Conservation (phyloP, 2,113 vertebrate species). For the Taxidea taxus region DNA sequence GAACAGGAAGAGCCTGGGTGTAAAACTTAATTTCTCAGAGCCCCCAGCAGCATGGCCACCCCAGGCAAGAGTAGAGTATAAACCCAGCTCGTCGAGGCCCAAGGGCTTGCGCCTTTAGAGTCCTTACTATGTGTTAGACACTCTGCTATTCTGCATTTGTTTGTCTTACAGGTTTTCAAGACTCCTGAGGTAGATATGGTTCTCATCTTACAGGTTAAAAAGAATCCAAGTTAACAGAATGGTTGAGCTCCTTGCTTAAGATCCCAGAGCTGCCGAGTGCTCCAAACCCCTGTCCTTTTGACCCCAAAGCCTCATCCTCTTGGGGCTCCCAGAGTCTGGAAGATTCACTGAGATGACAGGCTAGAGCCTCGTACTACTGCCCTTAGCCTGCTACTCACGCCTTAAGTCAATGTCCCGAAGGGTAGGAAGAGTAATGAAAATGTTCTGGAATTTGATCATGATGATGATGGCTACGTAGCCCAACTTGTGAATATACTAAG, state of each 20-base stretch:
- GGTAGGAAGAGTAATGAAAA: not conserved
- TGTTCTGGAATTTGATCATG: not conserved
- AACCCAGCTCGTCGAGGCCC: not conserved
- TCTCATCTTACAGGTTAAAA: not conserved
- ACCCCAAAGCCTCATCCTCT: not conserved
- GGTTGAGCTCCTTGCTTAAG: not conserved
- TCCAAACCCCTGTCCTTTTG: not conserved
- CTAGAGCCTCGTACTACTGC: not conserved
- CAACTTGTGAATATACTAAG: not conserved
- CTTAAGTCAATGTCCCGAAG: not conserved
- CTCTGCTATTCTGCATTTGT: not conserved
- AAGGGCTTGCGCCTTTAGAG: not conserved
- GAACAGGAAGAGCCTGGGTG: constrained; percentile 65
- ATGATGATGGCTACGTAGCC: not conserved
- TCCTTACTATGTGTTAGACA: not conserved
- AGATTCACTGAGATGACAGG: not conserved
- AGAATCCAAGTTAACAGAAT: not conserved
- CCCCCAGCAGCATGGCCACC: not conserved
- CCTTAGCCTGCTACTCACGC: not conserved
- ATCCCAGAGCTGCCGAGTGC: not conserved
- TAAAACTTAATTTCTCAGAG: constrained; percentile 67
- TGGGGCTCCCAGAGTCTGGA: not conserved
- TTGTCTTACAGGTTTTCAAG: not conserved
- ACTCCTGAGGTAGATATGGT: not conserved
- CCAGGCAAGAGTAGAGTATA: not conserved